phyloP scores from a whole-genome alignment of 1,140 invertebrate genomes.

The Pinna nobilis region DNA sequence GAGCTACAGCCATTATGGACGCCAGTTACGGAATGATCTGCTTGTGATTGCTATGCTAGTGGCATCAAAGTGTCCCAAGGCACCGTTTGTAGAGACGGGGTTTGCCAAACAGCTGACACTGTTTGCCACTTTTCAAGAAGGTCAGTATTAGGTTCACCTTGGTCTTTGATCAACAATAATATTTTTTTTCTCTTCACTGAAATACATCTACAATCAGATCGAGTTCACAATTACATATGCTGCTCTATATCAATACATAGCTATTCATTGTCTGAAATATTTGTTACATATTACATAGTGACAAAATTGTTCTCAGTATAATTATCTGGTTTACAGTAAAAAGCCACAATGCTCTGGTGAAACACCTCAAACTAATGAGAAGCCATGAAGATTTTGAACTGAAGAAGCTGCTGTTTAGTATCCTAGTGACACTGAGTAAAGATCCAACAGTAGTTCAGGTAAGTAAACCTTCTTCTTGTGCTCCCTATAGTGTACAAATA shows the following conservation, averaged over 20 bases:
- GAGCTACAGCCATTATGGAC: slow-evolving; percentile 72
- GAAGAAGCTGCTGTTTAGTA: slow-evolving; percentile 73
- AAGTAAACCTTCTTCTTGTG: no score
- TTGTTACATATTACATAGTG: no score
- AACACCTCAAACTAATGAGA: slow-evolving; percentile 71
- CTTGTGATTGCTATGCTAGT: slow-evolving; percentile 70
- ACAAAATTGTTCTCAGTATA: not conserved
- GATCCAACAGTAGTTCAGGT: slow-evolving; percentile 67
- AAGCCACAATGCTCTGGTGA: slow-evolving; percentile 72
- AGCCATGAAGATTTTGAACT: slow-evolving; percentile 76
- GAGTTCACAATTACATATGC: no score
- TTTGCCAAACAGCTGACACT: slow-evolving; percentile 73
- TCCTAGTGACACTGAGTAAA: slow-evolving; percentile 69
- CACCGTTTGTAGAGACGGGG: slow-evolving; percentile 75
- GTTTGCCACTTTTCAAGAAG: slow-evolving; percentile 75
- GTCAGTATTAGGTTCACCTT: slow-evolving; percentile 59
- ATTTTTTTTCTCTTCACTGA: no score
- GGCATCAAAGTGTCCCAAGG: slow-evolving; percentile 58
- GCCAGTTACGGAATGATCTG: slow-evolving; percentile 74
- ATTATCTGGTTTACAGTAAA: slow-evolving; percentile 71
- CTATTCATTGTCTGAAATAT: no score
- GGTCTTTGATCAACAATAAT: no score
- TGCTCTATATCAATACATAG: no score
- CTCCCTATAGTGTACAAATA: no score
- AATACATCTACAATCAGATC: no score